Conservation (phyloP, 2,888 invertebrate genomes). For the Torymus tubicola region DNA sequence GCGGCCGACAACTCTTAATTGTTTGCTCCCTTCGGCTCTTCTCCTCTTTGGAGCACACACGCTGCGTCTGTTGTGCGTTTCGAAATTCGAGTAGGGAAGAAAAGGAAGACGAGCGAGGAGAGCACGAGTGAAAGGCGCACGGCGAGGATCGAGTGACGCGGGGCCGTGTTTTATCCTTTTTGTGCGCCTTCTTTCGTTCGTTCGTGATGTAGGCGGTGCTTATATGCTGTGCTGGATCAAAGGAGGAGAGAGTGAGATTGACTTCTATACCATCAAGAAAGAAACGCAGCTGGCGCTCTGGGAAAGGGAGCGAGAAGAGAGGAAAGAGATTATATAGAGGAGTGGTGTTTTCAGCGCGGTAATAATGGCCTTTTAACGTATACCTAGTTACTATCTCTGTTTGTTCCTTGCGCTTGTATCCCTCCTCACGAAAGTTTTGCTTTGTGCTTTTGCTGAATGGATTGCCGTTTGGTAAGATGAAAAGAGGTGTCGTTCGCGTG, state of each 20-base stretch:
- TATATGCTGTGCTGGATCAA: no score
- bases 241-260: not conserved
- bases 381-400: conserved; percentile 14
- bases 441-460: not conserved
- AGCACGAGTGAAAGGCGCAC: not conserved
- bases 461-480: conserved; percentile 12
- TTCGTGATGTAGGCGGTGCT: no score
- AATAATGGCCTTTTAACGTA: conserved; percentile 4
- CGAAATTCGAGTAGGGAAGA: not conserved
- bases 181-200: not conserved
- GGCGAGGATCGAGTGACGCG: no score
- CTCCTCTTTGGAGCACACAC: no score
- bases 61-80: no score
- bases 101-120: not conserved
- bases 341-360: conserved; percentile 19
- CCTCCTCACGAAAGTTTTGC: no score
- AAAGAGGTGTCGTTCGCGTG: not conserved
- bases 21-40: no score
- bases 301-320: no score
- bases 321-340: not conserved
- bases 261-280: not conserved
- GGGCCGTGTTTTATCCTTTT: conserved; percentile 5
- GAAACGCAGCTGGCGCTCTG: conserved; percentile 32
- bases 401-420: not conserved
- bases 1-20: no score